Conservation (phyloP, 2,888 invertebrate genomes). For the Eubasilissa splendida region DNA sequence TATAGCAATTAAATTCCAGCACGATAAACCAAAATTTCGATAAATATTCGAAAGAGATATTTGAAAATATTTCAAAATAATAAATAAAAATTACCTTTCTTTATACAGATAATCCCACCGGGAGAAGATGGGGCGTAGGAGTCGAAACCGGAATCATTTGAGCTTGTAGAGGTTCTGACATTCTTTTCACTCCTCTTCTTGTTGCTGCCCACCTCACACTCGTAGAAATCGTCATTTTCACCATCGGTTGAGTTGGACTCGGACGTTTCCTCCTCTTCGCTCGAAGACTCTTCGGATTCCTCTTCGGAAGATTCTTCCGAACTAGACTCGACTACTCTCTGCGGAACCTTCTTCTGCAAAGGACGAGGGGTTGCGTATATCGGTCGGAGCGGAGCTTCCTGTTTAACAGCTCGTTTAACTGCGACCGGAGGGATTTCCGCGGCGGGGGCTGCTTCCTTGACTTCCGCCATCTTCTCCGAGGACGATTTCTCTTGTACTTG, state of each 20-base stretch:
- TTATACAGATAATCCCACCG: slow-evolving; percentile 74
- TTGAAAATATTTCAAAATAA: slow-evolving; percentile 5
- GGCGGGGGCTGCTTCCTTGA: background rate
- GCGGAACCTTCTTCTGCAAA: slow-evolving; percentile 71
- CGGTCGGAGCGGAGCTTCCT: slow-evolving; percentile 72
- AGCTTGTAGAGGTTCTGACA: slow-evolving; percentile 81
- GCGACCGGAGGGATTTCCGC: slow-evolving; percentile 1
- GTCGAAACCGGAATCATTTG: slow-evolving; percentile 89
- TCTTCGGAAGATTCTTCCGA: slow-evolving; percentile 59
- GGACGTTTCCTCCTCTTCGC: slow-evolving; percentile 63
- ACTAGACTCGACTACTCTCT: slow-evolving; percentile 67
- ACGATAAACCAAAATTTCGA: too few relatives aligned
- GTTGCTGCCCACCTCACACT: slow-evolving; percentile 63
- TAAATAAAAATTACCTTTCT: slow-evolving; percentile 71
- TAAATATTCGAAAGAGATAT: too few relatives aligned
- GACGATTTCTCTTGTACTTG: slow-evolving; percentile 22
- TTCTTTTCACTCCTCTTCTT: slow-evolving; percentile 67
- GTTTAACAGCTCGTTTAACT: slow-evolving; percentile 67
- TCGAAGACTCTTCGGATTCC: slow-evolving; percentile 51
- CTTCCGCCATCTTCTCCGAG: background rate
- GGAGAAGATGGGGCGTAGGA: slow-evolving; percentile 79
- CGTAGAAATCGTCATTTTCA: slow-evolving; percentile 67
- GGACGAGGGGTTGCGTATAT: slow-evolving; percentile 77
- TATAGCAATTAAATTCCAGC: too few relatives aligned
- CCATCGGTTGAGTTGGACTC: background rate